A percentile compares a stretch with the other conserved stretches of the same genome.
Evolutionary conservation across 1,140 invertebrate genomes (phyloP).

Genomic region (Megalonaias nervosa): DNA sequence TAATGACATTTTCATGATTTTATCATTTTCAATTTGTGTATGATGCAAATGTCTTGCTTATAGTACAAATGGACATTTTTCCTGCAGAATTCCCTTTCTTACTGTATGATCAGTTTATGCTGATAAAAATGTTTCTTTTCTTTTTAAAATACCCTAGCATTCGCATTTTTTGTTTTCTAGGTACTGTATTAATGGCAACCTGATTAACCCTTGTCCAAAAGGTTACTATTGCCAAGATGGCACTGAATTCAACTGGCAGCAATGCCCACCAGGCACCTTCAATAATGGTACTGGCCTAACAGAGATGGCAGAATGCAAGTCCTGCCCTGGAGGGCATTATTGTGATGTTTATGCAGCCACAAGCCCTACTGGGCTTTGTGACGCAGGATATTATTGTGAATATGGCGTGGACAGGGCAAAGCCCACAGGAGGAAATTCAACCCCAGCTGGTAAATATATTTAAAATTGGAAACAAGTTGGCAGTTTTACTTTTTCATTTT

Average conservation of each 20-base stretch:
- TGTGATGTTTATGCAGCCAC: constrained; percentile 51
- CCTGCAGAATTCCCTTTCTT: background rate
- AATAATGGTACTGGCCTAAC: constrained; percentile 64
- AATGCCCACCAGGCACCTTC: constrained; percentile 64
- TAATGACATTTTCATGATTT: no score
- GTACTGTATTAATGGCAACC: constrained; percentile 61
- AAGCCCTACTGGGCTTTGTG: constrained; percentile 48
- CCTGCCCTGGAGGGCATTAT: constrained; percentile 63
- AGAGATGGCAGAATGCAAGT: constrained; percentile 49
- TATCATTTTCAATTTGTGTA: no score
- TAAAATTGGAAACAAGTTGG: constrained; percentile 39
- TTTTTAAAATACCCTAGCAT: background rate
- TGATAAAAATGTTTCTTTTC: background rate
- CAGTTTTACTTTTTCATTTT: background rate
- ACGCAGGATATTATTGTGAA: constrained; percentile 62
- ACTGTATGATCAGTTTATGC: background rate
- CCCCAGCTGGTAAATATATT: constrained; percentile 43
- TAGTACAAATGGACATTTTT: background rate
- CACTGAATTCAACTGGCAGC: constrained; percentile 63
- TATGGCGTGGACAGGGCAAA: constrained; percentile 60
- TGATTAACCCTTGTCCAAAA: constrained; percentile 55
- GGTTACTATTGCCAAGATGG: constrained; percentile 64
- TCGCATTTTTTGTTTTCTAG: constrained; percentile 36
- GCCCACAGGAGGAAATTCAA: constrained; percentile 54
- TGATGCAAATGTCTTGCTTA: no score